Conservation (phyloP, 23 tunicate species). For the Halocynthia roretzi region DNA sequence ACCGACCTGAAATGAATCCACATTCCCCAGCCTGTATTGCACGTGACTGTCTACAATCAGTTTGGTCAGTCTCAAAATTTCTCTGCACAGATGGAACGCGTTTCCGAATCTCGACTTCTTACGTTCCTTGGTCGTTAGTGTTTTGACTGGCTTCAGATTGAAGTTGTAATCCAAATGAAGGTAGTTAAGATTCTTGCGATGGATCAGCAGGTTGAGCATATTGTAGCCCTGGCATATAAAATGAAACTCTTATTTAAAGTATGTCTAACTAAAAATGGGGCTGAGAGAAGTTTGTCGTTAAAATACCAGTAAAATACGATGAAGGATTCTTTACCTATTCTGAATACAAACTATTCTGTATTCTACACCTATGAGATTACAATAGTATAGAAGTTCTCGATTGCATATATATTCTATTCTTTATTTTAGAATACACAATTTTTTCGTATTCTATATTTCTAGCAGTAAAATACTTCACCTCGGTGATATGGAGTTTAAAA, state of each 20-base stretch:
- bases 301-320: background rate
- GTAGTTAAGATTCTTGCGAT: constrained; percentile 97
- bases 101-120: constrained; percentile 98
- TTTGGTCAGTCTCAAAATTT: constrained; percentile 77
- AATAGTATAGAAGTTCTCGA: no score
- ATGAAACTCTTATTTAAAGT: background rate
- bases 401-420: no score
- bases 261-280: background rate
- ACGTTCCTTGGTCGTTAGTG: constrained; percentile 94
- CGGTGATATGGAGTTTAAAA: background rate
- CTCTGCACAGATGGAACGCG: constrained; percentile 98
- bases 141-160: constrained; percentile 98
- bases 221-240: constrained; percentile 82
- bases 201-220: constrained; percentile 94
- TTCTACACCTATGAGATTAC: background rate
- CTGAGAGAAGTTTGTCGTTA: background rate
- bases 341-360: background rate
- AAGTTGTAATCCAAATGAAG: constrained; percentile 98
- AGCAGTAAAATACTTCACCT: background rate
- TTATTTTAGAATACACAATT: background rate
- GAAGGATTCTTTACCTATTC: no score
- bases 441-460: background rate
- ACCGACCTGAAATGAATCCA: constrained; percentile 87
- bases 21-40: constrained; percentile 95
- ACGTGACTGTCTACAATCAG: constrained; percentile 94